These are phyloP conservation scores for Calliopsis andreniformis DNA, from an alignment of 1,140 invertebrate species.

Conservation along the genomic window DNA sequence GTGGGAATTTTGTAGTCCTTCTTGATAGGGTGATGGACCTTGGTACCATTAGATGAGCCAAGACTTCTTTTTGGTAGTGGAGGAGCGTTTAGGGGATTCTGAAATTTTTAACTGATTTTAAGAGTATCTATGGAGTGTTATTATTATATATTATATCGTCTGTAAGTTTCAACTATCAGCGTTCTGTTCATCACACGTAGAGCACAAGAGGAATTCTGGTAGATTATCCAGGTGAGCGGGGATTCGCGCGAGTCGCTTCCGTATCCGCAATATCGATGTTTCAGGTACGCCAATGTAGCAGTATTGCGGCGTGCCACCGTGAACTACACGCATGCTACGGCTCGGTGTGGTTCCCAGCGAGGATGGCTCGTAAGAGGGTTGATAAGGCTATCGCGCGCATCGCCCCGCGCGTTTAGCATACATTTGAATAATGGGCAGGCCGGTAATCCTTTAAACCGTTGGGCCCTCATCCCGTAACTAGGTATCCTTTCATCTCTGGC, in stretches of 20 bases:
- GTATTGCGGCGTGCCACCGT: constrained; percentile 60
- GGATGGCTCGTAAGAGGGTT: constrained; percentile 72
- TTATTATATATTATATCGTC: too few relatives aligned
- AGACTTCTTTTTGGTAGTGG: too few relatives aligned
- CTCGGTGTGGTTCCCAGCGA: constrained; percentile 30
- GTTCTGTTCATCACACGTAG: too few relatives aligned
- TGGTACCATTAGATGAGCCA: too few relatives aligned
- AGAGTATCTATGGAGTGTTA: too few relatives aligned
- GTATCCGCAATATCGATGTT: constrained; percentile 36
- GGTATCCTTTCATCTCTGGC: constrained; percentile 81
- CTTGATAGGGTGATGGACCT: too few relatives aligned
- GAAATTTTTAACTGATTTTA: too few relatives aligned
- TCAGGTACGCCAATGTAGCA: neutral
- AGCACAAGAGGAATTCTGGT: constrained; percentile 4
- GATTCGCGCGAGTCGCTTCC: neutral
- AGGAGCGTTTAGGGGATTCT: too few relatives aligned
- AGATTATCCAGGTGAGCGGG: constrained; percentile 12
- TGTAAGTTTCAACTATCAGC: too few relatives aligned
- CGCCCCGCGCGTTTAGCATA: constrained; percentile 80
- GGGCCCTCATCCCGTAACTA: constrained; percentile 80
- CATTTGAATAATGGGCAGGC: constrained; percentile 82
- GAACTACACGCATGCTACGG: constrained; percentile 52
- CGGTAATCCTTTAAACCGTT: constrained; percentile 81
- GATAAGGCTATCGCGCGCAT: constrained; percentile 80
- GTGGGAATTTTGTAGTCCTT: too few relatives aligned